phyloP scores from a whole-genome alignment of 2,797 vertebrate genomes.

The Helostoma temminkii region DNA sequence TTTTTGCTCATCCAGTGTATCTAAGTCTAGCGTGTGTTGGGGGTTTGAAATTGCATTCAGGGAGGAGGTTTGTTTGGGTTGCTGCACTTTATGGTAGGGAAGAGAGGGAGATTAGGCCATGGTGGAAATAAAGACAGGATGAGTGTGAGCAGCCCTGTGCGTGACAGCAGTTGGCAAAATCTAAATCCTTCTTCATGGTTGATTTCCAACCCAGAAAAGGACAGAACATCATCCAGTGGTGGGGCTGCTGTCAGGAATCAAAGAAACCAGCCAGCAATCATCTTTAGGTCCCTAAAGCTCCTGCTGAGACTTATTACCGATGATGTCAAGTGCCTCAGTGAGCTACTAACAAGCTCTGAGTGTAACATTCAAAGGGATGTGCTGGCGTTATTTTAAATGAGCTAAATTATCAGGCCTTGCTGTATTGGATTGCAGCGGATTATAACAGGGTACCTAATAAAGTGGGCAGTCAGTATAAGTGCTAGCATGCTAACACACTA shows the following conservation, averaged over 20 bases:
- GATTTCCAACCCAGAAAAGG: conserved; percentile 48
- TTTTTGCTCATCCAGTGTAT: conserved; percentile 52
- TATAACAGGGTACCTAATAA: no score
- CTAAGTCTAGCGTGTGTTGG: conserved; percentile 29
- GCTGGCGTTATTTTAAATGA: neutral
- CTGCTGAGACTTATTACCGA: conserved; percentile 1
- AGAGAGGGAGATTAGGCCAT: conserved; percentile 40
- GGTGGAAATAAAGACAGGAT: conserved; percentile 31
- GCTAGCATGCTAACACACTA: no score
- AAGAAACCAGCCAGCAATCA: conserved; percentile 14
- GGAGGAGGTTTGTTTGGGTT: conserved; percentile 39
- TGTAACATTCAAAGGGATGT: neutral
- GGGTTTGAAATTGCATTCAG: conserved; percentile 20
- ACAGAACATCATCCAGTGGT: conserved; percentile 30
- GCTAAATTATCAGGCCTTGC: no score
- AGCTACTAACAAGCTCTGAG: neutral
- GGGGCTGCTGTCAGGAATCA: conserved; percentile 39
- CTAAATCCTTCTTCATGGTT: conserved; percentile 48
- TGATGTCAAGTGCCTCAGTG: neutral
- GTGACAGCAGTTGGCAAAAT: conserved; percentile 42
- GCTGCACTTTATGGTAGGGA: conserved; percentile 31
- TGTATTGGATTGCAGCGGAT: no score
- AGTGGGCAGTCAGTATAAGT: no score
- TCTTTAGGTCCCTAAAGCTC: neutral
- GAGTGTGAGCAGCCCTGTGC: conserved; percentile 13